Evolutionary conservation across 2,797 vertebrate genomes (phyloP).

Genomic region (Tiaroga cobitis): DNA sequence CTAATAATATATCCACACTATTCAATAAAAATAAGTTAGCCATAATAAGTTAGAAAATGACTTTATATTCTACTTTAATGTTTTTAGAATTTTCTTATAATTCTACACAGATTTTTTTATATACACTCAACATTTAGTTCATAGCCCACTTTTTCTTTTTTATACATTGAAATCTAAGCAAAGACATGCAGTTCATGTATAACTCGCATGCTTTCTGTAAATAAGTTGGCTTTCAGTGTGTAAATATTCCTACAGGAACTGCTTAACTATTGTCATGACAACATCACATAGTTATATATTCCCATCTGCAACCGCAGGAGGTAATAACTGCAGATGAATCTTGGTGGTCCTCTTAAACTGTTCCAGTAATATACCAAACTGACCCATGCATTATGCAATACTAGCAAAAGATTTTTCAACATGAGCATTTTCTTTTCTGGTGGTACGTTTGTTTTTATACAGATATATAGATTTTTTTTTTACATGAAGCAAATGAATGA

Average conservation of each 20-base stretch:
- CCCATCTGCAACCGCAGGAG: conserved; percentile 38
- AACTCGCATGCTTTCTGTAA: conserved; percentile 23
- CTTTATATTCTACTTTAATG: neutral
- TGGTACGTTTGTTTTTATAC: neutral
- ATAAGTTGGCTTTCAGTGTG: conserved; percentile 1
- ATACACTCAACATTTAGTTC: neutral
- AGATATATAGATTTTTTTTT: neutral
- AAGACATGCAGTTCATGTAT: conserved; percentile 5
- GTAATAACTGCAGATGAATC: conserved; percentile 46
- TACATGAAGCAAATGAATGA: neutral
- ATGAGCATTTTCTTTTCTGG: neutral
- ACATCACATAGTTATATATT: conserved; percentile 44
- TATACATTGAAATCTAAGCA: neutral
- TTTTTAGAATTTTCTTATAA: neutral
- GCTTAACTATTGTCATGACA: conserved; percentile 41
- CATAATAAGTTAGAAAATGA: neutral
- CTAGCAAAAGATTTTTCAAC: conserved; percentile 8
- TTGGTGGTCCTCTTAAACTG: conserved; percentile 36
- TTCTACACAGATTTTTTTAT: neutral
- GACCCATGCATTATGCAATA: conserved; percentile 39
- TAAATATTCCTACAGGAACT: conserved; percentile 36
- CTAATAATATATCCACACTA: neutral
- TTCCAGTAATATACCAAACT: conserved; percentile 49
- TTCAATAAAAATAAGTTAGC: neutral
- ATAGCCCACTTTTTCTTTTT: neutral